Base-by-base conservation (phyloP, 2,888 invertebrate genomes). In the Ganaspis brasiliensis region DNA sequence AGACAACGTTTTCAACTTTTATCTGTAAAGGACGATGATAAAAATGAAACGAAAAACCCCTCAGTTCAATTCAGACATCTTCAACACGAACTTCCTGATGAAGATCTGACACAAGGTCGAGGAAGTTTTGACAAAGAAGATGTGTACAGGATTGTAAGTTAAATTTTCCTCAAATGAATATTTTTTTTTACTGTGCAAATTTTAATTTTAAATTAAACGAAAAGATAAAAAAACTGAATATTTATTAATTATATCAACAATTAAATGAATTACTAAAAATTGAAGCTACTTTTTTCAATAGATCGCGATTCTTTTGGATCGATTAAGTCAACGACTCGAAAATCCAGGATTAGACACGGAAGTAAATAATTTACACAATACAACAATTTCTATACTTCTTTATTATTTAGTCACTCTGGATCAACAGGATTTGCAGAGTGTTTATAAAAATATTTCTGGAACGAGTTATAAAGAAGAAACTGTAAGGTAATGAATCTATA, bases 381-480 rank as follows among this genome's bases (percentile, higher is more conserved):
- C 92, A 76, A 92, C 92, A 4, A 89, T 92, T 72, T 91, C 91
- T 5, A 85, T 89, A 37, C 86, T 92, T 73, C 82, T 92, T n/a
- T 90, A 92, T 77, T 89, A 92, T 76, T 89, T 92, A 77, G 89
- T 86, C 45, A 90, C 91, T 89, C 82, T 92, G 16, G 88, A 92
- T 72, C 82, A 87, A 45, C 84, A 83, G 9, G 91, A 91, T 80
- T 87, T 92, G 80, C 88, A 88, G 79, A 81, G 82, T 12, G 87
- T 91, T 0, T 92, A 91, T 77, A 88, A 88, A 52, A 88, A 86
- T 73, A 89, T 90, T 67, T 88, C 90, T 8, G 95, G 96, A 0
- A 96, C 96, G 2, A 96, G 96, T 82, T 96, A 96, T 85, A 94
- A 95, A 35, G 93, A 95, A 88, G 96, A 96, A 89, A 96, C 96